These are phyloP conservation scores for Anolis carolinensis DNA, from an alignment of 2,113 vertebrate genomes.

Conservation along the genomic window DNA sequence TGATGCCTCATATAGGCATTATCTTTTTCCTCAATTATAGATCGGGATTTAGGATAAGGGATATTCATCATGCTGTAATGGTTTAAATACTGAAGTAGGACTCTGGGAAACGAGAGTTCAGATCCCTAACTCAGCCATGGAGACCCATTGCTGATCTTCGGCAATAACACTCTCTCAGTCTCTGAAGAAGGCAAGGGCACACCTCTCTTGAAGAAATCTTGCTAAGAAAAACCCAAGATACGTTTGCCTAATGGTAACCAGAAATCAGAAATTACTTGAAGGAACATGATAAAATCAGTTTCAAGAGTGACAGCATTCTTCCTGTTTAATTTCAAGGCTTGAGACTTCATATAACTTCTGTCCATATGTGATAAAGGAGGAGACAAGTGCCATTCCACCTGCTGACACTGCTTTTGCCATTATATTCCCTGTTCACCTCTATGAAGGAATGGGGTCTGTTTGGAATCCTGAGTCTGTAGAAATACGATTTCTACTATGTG, in stretches of 20 bases:
- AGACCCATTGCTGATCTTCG: no score
- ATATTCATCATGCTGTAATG: no score
- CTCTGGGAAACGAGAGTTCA: no score
- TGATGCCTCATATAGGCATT: neutral
- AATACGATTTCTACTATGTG: neutral
- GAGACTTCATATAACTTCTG: neutral
- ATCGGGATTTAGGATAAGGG: neutral
- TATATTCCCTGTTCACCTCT: neutral
- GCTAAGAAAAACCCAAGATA: no score
- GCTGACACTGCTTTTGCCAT: neutral
- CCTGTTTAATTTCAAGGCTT: neutral
- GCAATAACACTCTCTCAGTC: no score
- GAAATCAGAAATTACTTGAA: no score
- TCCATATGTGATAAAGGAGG: neutral
- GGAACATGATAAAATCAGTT: no score
- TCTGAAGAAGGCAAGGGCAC: no score
- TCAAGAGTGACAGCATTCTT: neutral
- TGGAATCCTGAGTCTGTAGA: neutral
- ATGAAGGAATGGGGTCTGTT: neutral
- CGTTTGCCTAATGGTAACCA: no score
- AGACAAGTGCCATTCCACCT: neutral
- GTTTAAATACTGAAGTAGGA: no score
- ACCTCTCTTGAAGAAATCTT: no score
- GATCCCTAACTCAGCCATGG: no score
- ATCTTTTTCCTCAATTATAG: neutral